These are phyloP conservation scores for Chironomus striatipennis DNA, from an alignment of 1,140 invertebrate genomes.

Conservation along the genomic window DNA sequence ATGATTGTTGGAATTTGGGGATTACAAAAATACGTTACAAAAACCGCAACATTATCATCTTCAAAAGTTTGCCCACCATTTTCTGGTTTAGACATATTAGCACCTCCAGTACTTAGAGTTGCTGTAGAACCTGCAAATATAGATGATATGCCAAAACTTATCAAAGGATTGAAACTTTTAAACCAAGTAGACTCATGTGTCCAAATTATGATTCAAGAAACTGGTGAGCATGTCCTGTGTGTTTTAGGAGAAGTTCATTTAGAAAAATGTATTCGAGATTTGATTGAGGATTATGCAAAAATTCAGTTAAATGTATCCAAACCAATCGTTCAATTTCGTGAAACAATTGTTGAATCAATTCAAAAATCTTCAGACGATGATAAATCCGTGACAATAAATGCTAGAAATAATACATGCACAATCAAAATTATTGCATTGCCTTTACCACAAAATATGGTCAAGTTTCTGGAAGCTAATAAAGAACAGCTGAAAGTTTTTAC, in stretches of 20 bases:
- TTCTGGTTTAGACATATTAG: conserved; percentile 68
- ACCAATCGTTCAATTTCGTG: conserved; percentile 93
- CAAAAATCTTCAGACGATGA: conserved; percentile 37
- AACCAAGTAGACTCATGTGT: conserved; percentile 80
- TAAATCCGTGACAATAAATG: conserved; percentile 51
- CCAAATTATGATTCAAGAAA: conserved; percentile 81
- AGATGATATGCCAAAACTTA: conserved; percentile 69
- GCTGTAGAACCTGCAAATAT: conserved; percentile 86
- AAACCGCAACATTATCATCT: conserved; percentile 84
- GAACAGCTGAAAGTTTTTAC: conserved; percentile 38
- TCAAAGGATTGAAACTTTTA: conserved; percentile 49
- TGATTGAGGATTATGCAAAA: conserved; percentile 74
- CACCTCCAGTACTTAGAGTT: conserved; percentile 85
- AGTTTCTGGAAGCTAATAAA: conserved; percentile 47
- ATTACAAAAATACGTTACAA: conserved; percentile 76
- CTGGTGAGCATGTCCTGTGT: conserved; percentile 91
- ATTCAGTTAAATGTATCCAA: conserved; percentile 83
- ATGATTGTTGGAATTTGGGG: conserved; percentile 86
- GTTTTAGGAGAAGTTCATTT: conserved; percentile 97
- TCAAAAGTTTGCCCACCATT: conserved; percentile 82
- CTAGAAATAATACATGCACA: conserved; percentile 60
- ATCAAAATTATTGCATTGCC: conserved; percentile 73
- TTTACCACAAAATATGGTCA: conserved; percentile 62
- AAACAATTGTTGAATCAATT: conserved; percentile 81
- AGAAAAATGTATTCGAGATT: conserved; percentile 85